These are phyloP conservation scores for Parnassius smintheus DNA, from an alignment of 2,888 invertebrate species.

Conservation along the genomic window DNA sequence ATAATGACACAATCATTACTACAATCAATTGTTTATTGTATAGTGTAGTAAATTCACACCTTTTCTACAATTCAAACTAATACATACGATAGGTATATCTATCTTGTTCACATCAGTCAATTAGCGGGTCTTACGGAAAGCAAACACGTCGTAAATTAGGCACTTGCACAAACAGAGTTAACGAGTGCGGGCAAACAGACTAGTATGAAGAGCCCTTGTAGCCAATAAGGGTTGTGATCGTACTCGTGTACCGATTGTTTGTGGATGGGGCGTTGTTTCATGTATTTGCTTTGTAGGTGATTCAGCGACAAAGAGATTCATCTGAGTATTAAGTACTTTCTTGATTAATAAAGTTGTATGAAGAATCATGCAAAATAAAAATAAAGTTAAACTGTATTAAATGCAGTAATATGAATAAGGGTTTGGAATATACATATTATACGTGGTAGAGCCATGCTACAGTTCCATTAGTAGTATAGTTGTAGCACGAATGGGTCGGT, in stretches of 20 bases:
- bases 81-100: not conserved
- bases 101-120: conserved; percentile 44
- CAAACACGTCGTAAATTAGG: conserved; percentile 77
- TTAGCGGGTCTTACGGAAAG: conserved; percentile 57
- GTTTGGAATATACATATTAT: too few species aligned
- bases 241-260: conserved; percentile 64
- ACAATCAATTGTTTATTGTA: too few species aligned
- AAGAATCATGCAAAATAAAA: not conserved
- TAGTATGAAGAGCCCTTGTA: conserved; percentile 68
- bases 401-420: too few species aligned
- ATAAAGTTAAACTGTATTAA: not conserved
- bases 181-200: conserved; percentile 69
- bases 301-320: conserved; percentile 11
- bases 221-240: conserved; percentile 64
- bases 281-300: conserved; percentile 55
- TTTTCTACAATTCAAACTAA: not conserved
- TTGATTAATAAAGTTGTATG: conserved; percentile 12
- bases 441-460: too few species aligned
- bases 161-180: conserved; percentile 69
- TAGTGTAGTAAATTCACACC: too few species aligned
- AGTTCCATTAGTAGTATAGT: too few species aligned
- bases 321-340: conserved; percentile 8
- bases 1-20: too few species aligned
- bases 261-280: conserved; percentile 53
- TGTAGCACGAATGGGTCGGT: too few species aligned